Conservation (phyloP, 2,888 invertebrate genomes). For the Amiota mariae region DNA sequence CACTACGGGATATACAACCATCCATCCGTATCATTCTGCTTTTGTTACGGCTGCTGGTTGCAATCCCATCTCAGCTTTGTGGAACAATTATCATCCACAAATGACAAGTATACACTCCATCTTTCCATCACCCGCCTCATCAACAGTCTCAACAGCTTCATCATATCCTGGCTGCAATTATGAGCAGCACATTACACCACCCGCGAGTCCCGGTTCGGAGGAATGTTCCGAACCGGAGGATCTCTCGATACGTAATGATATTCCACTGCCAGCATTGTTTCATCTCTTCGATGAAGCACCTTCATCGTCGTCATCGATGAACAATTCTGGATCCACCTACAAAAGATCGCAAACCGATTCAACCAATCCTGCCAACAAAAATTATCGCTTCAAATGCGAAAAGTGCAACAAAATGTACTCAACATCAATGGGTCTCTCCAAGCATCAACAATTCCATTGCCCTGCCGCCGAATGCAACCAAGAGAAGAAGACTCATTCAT, state of each 20-base stretch:
- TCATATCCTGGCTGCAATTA: conserved; percentile 59
- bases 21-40: conserved; percentile 64
- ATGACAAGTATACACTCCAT: conserved; percentile 42
- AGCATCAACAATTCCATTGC: conserved; percentile 97
- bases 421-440: conserved; percentile 94
- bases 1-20: conserved; percentile 59
- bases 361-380: conserved; percentile 50
- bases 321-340: conserved; percentile 30
- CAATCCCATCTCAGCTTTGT: conserved; percentile 64
- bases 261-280: conserved; percentile 69
- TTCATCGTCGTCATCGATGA: conserved; percentile 36
- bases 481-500: conserved; percentile 83
- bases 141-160: conserved; percentile 50
- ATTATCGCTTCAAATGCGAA: conserved; percentile 87
- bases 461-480: conserved; percentile 86
- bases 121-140: conserved; percentile 61
- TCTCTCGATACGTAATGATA: conserved; percentile 69
- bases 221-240: conserved; percentile 69
- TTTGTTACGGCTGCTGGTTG: conserved; percentile 67
- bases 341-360: conserved; percentile 33
- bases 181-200: conserved; percentile 66
- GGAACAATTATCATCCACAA: conserved; percentile 62
- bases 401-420: conserved; percentile 96
- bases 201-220: conserved; percentile 69
- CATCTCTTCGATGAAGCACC: conserved; percentile 65